Evolutionary conservation across 92 coral and sea anemone species (phyloP).

Genomic region (Heliopora coerulea): DNA sequence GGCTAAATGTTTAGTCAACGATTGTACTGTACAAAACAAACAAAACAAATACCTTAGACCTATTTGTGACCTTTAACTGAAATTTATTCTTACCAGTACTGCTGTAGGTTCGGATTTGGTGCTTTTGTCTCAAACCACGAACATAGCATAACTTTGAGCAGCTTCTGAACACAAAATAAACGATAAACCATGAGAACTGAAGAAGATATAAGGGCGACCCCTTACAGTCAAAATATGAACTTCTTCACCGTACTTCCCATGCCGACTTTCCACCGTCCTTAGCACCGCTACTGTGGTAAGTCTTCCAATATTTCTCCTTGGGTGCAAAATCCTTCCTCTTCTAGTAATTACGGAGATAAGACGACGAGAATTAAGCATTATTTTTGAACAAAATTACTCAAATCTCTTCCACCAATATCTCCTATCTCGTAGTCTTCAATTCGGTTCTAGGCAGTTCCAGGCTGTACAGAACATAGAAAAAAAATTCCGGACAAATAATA

Average conservation of each 20-base stretch:
- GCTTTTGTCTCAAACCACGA: neutral
- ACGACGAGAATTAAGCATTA: slow-evolving; percentile 25
- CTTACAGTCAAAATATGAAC: no score
- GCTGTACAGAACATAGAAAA: no score
- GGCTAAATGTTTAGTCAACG: no score
- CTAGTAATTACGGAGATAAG: slow-evolving; percentile 20
- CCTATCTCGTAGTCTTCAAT: slow-evolving; percentile 8
- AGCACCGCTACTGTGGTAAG: neutral
- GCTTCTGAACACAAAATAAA: slow-evolving; percentile 3
- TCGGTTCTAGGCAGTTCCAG: no score
- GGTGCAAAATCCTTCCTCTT: slow-evolving; percentile 19
- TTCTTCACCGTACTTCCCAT: slow-evolving; percentile 4
- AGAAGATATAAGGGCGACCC: no score
- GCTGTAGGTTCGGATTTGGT: neutral
- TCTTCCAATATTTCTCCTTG: slow-evolving; percentile 17
- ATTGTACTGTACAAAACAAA: neutral
- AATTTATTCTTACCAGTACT: neutral
- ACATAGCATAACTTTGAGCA: slow-evolving; percentile 2
- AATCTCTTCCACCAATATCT: neutral
- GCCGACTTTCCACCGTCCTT: slow-evolving; percentile 11
- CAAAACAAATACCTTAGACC: neutral
- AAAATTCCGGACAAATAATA: neutral
- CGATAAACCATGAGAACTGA: no score
- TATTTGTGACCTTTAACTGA: neutral
- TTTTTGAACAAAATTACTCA: neutral